Evolutionary conservation across 2,113 vertebrate species (phyloP).

Genomic region (Otis tarda): DNA sequence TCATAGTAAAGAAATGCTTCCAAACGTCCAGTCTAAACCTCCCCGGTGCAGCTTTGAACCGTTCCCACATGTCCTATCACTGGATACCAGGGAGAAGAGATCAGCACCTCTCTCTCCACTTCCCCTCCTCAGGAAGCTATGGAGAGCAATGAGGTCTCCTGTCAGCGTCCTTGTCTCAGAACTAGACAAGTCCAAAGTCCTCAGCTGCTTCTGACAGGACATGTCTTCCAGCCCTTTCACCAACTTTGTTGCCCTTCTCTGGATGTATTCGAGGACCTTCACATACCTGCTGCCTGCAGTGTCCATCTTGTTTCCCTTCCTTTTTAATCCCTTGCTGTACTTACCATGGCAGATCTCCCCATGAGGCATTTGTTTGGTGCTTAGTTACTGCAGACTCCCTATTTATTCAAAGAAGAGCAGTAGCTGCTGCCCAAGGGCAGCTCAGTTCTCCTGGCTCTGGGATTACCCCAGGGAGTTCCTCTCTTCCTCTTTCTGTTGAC

Average conservation of each 20-base stretch:
- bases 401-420: not conserved
- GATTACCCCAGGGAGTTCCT: not conserved
- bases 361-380: not conserved
- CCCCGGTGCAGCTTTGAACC: not conserved
- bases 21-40: not conserved
- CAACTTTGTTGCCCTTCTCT: not conserved
- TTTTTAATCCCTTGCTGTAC: not conserved
- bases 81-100: not conserved
- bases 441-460: not conserved
- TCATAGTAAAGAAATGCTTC: not conserved
- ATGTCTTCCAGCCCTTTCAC: not conserved
- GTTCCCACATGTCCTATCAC: not conserved
- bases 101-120: not conserved
- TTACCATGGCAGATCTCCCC: not conserved
- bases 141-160: not conserved
- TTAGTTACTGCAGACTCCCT: not conserved
- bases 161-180: not conserved
- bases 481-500: not conserved
- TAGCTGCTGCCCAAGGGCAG: not conserved
- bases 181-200: not conserved
- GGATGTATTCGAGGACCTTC: not conserved
- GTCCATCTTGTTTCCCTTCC: not conserved
- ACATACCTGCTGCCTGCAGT: not conserved
- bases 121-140: not conserved
- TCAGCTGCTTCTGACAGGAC: not conserved